Evolutionary conservation across 2,888 invertebrate species (phyloP).

Genomic region (Cephus pulcher): DNA sequence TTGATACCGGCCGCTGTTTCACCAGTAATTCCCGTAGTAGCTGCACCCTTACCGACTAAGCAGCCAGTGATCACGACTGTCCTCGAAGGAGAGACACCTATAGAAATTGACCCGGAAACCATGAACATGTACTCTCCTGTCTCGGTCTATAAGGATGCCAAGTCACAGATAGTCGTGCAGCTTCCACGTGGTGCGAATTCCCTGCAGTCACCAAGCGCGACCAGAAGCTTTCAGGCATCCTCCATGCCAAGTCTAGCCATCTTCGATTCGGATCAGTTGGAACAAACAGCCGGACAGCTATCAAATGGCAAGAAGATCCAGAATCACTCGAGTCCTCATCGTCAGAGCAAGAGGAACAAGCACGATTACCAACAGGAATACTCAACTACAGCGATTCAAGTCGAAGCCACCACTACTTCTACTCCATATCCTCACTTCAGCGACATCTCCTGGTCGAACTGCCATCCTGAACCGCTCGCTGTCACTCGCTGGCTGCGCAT

Average conservation of each 20-base stretch:
- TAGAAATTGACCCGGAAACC: conserved; percentile 49
- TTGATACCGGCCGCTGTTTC: conserved; percentile 41
- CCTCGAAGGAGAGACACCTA: conserved; percentile 50
- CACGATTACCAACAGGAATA: conserved; percentile 54
- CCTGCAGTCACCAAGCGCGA: conserved; percentile 42
- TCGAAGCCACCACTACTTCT: conserved; percentile 59
- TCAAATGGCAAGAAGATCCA: conserved; percentile 57
- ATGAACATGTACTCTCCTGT: conserved; percentile 54
- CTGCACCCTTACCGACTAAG: conserved; percentile 44
- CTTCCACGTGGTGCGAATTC: conserved; percentile 47
- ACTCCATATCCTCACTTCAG: conserved; percentile 58
- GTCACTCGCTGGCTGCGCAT: conserved; percentile 64
- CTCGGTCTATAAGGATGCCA: conserved; percentile 46
- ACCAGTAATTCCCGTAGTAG: conserved; percentile 39
- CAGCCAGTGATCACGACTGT: conserved; percentile 38
- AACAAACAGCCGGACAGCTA: conserved; percentile 29
- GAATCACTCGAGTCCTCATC: conserved; percentile 44
- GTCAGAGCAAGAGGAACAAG: conserved; percentile 45
- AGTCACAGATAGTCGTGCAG: conserved; percentile 53
- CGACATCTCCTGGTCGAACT: conserved; percentile 63
- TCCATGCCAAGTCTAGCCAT: conserved; percentile 52
- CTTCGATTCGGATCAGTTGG: conserved; percentile 53
- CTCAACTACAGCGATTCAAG: conserved; percentile 52
- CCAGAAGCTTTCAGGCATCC: conserved; percentile 33
- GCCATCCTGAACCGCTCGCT: conserved; percentile 64